Base-by-base conservation (phyloP, 2,797 vertebrate genomes). In the Oreortyx pictus region DNA sequence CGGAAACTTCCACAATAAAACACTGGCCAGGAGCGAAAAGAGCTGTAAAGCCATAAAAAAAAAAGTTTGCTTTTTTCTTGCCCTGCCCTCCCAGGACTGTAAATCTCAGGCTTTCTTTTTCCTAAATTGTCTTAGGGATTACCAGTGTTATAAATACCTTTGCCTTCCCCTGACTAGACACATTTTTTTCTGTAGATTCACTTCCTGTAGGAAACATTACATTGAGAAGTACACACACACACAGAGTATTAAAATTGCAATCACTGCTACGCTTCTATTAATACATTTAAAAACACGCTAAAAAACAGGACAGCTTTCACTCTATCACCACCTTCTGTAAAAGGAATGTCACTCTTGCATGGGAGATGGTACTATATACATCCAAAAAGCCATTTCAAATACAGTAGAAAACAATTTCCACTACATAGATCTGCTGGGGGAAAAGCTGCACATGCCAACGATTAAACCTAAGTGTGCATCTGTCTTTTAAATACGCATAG, bases 61-160 rank as follows among this genome's bases (percentile, higher is more conserved):
- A 87, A 84, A 89, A 89, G 67, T 71, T 87, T 74, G 43, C 43
- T 96, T 96, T 95, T 93, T 96, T 79, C 94, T 81, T 60, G 86
- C 92, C 95, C 97, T 97, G 97, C 96, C 97, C 98, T 97, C 96
- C 95, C 95, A 97, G 89, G 95, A 97, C 97, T 97, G 98, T 98
- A 98, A 99, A 99, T 97, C 94, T 97, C 86, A 90, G 86, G 95
- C 76, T 92, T 95, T 94, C 82, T 85, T 95, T 90, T 96, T 91
- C 66, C 82, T 71, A 92, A 97, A 97, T 93, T 94, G 94, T 94
- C 93, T 94, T 95, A 95, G 86, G 96, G 97, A 97, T 93, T 97
- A 89, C 86, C 78, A 56, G 78, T 72, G 93, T 96, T 97, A 97
- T 97, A 98, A 98, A 98, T 97, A 97, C 94, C 94, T 97, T 93